A percentile compares a stretch with the other conserved stretches of the same genome.
Evolutionary conservation across 2,888 invertebrate genomes (phyloP).

Genomic region (Suillia variegata): DNA sequence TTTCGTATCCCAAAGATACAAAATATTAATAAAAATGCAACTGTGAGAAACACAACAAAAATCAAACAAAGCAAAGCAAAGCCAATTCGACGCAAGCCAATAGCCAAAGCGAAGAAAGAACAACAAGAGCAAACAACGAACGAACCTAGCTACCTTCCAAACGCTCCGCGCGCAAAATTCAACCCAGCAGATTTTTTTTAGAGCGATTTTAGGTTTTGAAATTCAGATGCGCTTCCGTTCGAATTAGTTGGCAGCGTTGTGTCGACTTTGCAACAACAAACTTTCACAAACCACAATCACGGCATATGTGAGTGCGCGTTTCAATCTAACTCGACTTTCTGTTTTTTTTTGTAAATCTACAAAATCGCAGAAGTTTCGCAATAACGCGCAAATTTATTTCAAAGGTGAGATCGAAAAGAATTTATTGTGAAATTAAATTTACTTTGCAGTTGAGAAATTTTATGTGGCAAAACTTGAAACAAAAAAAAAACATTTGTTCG

Average conservation of each 20-base stretch:
- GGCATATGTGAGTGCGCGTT: background rate
- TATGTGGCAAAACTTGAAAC: no score
- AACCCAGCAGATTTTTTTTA: background rate
- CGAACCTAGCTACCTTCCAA: no score
- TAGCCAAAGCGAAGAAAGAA: background rate
- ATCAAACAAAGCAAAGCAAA: background rate
- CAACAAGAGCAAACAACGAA: background rate
- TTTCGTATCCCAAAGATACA: background rate
- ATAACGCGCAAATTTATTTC: no score
- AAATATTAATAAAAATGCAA: slow-evolving; percentile 2
- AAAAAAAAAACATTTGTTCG: no score
- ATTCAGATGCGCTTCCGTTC: slow-evolving; percentile 50
- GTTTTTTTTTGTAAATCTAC: no score
- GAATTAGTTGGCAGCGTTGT: slow-evolving; percentile 49
- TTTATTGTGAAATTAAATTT: no score
- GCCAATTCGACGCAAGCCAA: background rate
- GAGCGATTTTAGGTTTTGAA: slow-evolving; percentile 31
- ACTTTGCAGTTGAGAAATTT: no score
- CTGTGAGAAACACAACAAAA: background rate
- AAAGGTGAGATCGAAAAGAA: no score
- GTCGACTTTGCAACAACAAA: slow-evolving; percentile 49
- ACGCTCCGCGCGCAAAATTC: background rate
- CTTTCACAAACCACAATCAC: no score
- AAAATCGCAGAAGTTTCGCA: no score
- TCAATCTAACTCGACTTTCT: no score